These are phyloP conservation scores for Danio albolineatus DNA, from an alignment of 2,797 vertebrate genomes.

Conservation along the genomic window DNA sequence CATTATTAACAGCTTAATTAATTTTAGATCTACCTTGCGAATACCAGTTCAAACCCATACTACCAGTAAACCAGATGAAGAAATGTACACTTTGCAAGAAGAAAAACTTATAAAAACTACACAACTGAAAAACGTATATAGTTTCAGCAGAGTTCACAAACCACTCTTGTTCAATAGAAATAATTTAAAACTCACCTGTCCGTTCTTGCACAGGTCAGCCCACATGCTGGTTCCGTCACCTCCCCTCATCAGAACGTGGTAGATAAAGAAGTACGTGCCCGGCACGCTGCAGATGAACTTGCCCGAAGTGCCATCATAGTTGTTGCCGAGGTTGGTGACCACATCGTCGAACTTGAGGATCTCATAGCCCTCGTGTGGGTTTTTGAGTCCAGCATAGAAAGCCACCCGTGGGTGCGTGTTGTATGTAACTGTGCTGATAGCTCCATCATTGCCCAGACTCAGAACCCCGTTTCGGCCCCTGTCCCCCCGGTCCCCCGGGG, in stretches of 20 bases:
- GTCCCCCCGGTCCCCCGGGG: conserved; percentile 88
- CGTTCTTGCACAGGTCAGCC: conserved; percentile 99
- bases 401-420: conserved; percentile 92
- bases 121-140: not conserved
- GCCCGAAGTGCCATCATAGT: conserved; percentile 92
- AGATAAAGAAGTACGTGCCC: conserved; percentile 99
- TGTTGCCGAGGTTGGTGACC: conserved; percentile 98
- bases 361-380: conserved; percentile 98
- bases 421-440: conserved; percentile 95
- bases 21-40: conserved; percentile 36
- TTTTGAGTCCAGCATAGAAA: conserved; percentile 97
- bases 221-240: conserved; percentile 99
- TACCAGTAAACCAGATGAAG: not conserved
- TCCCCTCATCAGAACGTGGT: conserved; percentile 98
- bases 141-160: not conserved
- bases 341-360: conserved; percentile 98
- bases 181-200: conserved; percentile 84
- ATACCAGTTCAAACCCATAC: conserved; percentile 7
- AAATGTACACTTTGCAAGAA: not conserved
- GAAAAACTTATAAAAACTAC: not conserved
- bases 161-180: not conserved
- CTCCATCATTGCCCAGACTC: conserved; percentile 66
- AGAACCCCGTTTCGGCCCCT: conserved; percentile 74
- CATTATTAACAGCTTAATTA: conserved; percentile 43
- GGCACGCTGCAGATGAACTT: conserved; percentile 97